phyloP scores from a whole-genome alignment of 37 sponge, comb jelly and placozoan species.

The Aplysina aerophoba region DNA sequence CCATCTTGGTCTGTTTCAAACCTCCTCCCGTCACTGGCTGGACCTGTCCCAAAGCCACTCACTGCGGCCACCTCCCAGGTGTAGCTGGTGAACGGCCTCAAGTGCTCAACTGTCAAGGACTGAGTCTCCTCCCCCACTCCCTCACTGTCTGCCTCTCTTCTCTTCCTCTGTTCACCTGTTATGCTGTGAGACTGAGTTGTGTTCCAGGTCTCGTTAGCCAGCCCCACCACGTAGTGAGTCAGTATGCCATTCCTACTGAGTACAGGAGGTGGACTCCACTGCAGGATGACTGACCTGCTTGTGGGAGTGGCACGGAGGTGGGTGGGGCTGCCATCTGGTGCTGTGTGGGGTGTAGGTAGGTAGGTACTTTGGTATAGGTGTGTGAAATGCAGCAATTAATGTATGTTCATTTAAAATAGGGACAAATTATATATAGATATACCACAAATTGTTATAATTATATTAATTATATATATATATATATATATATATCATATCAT shows the following conservation, averaged over 20 bases:
- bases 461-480: no score
- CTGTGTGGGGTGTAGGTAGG: no score
- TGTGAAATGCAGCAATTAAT: no score
- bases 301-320: no score
- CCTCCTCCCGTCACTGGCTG: not conserved
- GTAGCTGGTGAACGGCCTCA: not conserved
- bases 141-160: not conserved
- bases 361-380: no score
- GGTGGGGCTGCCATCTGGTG: no score
- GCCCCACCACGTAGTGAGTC: not conserved
- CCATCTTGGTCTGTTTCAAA: slow-evolving; percentile 4
- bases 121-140: not conserved
- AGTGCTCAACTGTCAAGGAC: not conserved
- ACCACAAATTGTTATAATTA: no score
- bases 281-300: not conserved
- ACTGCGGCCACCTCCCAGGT: not conserved
- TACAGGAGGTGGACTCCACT: not conserved
- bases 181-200: not conserved
- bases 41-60: not conserved
- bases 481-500: no score
- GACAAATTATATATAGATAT: no score
- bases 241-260: not conserved
- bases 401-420: no score
- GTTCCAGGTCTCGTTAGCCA: not conserved
- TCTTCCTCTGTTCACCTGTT: not conserved